These are phyloP conservation scores for Pogonognathellus flavescens DNA, from an alignment of 1,140 invertebrate species.

Conservation along the genomic window DNA sequence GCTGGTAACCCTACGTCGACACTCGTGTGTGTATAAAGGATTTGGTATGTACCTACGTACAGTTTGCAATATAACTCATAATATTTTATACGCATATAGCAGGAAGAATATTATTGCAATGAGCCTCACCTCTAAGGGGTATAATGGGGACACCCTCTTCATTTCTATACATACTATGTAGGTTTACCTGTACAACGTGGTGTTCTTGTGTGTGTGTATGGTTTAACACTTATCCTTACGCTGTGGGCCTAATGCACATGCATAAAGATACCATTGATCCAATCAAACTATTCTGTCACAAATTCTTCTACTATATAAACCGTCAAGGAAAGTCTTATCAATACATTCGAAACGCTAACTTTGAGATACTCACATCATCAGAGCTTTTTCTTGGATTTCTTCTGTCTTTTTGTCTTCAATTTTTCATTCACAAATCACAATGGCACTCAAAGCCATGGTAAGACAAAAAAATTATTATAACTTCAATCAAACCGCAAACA, in stretches of 20 bases:
- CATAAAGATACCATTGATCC: constrained; percentile 44
- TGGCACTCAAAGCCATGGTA: constrained; percentile 57
- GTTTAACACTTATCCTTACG: too few relatives aligned
- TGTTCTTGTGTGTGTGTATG: too few relatives aligned
- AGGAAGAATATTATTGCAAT: constrained; percentile 7
- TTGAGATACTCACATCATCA: constrained; percentile 53
- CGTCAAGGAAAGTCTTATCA: constrained; percentile 56
- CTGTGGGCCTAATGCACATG: too few relatives aligned
- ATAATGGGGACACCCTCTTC: constrained; percentile 32
- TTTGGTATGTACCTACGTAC: not conserved
- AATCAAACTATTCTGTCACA: constrained; percentile 48
- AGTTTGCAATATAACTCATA: not conserved
- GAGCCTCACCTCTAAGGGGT: constrained; percentile 16
- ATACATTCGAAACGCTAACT: constrained; percentile 53
- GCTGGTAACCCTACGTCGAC: not conserved
- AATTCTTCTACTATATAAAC: constrained; percentile 57
- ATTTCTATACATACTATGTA: constrained; percentile 2
- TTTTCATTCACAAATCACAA: constrained; percentile 36
- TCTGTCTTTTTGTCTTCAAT: not conserved
- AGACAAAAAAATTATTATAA: constrained; percentile 26
- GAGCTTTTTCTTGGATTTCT: constrained; percentile 40
- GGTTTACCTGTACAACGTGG: not conserved
- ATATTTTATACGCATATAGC: not conserved
- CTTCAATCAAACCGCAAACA: constrained; percentile 19
- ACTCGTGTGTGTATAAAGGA: not conserved